Percentiles rank a stretch among this genome's conserved stretches.
phyloP scores from a whole-genome alignment of 2,888 invertebrate genomes.

The Byasa hedistus region DNA sequence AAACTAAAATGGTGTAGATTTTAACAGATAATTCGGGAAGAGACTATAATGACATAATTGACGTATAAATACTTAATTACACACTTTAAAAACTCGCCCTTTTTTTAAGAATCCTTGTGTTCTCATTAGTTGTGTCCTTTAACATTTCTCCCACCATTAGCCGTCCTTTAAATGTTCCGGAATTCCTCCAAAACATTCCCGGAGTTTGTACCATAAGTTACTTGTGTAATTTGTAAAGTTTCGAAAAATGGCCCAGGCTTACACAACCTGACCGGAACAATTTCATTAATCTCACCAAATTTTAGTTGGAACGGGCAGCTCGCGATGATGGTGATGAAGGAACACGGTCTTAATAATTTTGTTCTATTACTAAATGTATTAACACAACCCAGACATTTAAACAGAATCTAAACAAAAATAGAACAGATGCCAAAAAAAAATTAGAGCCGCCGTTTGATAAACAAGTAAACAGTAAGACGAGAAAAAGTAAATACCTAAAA shows the following conservation, averaged over 20 bases:
- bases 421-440: too few relatives aligned
- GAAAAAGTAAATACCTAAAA: too few relatives aligned
- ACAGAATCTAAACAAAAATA: too few relatives aligned
- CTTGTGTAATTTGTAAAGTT: not conserved
- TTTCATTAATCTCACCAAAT: too few relatives aligned
- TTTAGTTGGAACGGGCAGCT: too few relatives aligned
- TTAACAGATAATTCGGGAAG: not conserved
- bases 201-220: not conserved
- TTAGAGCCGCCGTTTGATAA: too few relatives aligned
- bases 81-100: not conserved
- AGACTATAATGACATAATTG: conserved; percentile 1
- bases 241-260: not conserved
- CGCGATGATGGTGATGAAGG: too few relatives aligned
- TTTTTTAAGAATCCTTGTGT: not conserved
- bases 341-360: too few relatives aligned
- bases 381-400: too few relatives aligned
- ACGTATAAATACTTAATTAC: not conserved
- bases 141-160: conserved; percentile 14
- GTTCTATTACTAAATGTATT: too few relatives aligned
- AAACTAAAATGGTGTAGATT: not conserved
- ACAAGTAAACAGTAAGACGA: too few relatives aligned
- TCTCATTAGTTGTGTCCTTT: conserved; percentile 1
- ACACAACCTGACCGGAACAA: too few relatives aligned
- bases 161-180: not conserved
- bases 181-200: conserved; percentile 2